Base-by-base conservation (phyloP, 2,888 invertebrate genomes). In the Ophonus ardosiacus region DNA sequence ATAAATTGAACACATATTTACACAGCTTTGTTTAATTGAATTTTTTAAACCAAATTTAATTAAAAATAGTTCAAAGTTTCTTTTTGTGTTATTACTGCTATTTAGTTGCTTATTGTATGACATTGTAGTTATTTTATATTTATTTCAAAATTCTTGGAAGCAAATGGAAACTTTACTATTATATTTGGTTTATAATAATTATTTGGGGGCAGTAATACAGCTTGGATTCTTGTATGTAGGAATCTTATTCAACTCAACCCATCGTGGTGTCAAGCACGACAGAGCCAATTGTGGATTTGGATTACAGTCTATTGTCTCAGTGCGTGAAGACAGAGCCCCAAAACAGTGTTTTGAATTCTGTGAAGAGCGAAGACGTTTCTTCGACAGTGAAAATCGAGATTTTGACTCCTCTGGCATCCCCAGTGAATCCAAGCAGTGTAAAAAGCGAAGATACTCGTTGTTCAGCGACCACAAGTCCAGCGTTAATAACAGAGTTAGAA, bases 401-500 rank as follows among this genome's bases (percentile, higher is more conserved):
- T 68, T 31, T n/a, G 59, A 57, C 71, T 38, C 57, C 83, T 15
- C n/a, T 24, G 7, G 7, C 31, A 31, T 78, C 78, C 24, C 78
- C 78, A 0, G 15, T 57, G 57, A 51, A 78, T 78, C 61, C 80
- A 18, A 76, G 76, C 78, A 61, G 43, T 18, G 78, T 84, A 51
- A 84, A 84, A 78, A 84, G 63, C 84, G 81, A 84, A 86, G 68
- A 81, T 61, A 56, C 59, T 13, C 31, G 40, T 61, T 51, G 17
- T 43, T 40, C 81, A 38, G 4, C 83, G 68, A 68, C 65, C 18
- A 74, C 76, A 65, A 85, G 90, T 89, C 91, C 91, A 91, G 91
- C 91, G 87, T 89, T 92, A 92, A 92, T 86, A 88, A 86, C 87
- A 88, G 90, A 93, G 92, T 93, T 92, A 93, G 95, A 95, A 92